A percentile compares a stretch with the other conserved stretches of the same genome.
Evolutionary conservation across 2,888 invertebrate species (phyloP).

Genomic region (Neoitamus cyanurus): DNA sequence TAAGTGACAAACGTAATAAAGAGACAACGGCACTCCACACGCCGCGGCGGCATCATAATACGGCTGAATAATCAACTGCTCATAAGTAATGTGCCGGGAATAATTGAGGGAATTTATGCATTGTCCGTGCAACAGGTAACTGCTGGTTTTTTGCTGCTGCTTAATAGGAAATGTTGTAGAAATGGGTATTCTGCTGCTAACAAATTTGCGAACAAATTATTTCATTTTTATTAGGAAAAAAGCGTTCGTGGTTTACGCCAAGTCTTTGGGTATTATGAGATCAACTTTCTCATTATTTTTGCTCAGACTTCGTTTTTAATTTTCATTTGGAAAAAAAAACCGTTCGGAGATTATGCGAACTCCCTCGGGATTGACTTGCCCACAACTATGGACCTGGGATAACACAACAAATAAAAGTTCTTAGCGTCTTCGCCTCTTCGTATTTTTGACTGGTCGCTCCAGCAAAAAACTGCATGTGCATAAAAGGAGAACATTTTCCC

Average conservation of each 20-base stretch:
- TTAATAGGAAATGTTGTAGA: background rate
- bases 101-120: background rate
- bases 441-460: background rate
- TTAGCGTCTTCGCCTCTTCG: background rate
- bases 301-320: no score
- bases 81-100: slow-evolving; percentile 1
- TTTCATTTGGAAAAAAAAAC: no score
- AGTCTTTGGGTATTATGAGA: no score
- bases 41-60: background rate
- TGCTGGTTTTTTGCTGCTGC: background rate
- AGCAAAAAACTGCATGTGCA: background rate
- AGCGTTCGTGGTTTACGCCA: background rate
- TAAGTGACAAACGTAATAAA: background rate
- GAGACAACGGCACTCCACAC: background rate
- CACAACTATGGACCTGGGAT: no score
- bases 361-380: no score
- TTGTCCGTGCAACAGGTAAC: background rate
- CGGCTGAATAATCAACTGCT: background rate
- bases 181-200: background rate
- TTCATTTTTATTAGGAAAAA: background rate
- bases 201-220: background rate
- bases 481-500: background rate
- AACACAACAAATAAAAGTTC: background rate
- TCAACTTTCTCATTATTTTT: no score
- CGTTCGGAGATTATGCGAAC: no score